A percentile compares a stretch with the other conserved stretches of the same genome.
These are phyloP conservation scores for Synergus umbraculus DNA, from an alignment of 2,888 invertebrate species.

Conservation along the genomic window DNA sequence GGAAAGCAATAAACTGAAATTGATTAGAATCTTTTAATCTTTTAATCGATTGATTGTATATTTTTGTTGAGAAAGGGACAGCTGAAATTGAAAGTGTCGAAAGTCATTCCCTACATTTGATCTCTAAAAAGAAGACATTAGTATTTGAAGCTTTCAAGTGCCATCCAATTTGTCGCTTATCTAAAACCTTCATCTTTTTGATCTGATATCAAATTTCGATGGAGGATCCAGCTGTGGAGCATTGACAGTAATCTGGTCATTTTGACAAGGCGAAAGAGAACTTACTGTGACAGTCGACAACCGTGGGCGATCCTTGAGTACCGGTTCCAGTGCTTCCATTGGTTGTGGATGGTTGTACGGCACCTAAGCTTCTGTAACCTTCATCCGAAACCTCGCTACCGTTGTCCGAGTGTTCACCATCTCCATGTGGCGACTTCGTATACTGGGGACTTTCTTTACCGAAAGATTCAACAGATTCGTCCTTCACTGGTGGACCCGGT, in stretches of 20 bases:
- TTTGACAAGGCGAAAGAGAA: constrained; percentile 47
- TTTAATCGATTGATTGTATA: no score
- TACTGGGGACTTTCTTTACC: constrained; percentile 66
- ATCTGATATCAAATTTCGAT: constrained; percentile 21
- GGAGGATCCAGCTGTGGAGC: background rate
- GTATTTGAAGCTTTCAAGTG: background rate
- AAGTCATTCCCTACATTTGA: background rate
- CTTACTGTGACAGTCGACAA: constrained; percentile 73
- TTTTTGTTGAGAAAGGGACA: no score
- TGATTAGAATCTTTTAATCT: no score
- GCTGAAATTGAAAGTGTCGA: background rate
- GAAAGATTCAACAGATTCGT: constrained; percentile 63
- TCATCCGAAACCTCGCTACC: constrained; percentile 92
- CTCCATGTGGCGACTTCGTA: constrained; percentile 68
- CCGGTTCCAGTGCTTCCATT: constrained; percentile 70
- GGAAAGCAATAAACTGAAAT: no score
- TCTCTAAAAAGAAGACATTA: background rate
- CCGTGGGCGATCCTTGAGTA: constrained; percentile 68
- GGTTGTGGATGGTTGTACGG: constrained; percentile 80
- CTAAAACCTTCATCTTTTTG: background rate
- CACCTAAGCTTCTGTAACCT: constrained; percentile 89
- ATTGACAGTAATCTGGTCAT: constrained; percentile 30
- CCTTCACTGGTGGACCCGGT: constrained; percentile 62
- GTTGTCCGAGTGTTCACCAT: constrained; percentile 81
- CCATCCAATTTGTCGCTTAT: constrained; percentile 11